Percentiles rank a stretch among this genome's conserved stretches.
Evolutionary conservation across 1,140 invertebrate genomes (phyloP).

Genomic region (Galleria mellonella): DNA sequence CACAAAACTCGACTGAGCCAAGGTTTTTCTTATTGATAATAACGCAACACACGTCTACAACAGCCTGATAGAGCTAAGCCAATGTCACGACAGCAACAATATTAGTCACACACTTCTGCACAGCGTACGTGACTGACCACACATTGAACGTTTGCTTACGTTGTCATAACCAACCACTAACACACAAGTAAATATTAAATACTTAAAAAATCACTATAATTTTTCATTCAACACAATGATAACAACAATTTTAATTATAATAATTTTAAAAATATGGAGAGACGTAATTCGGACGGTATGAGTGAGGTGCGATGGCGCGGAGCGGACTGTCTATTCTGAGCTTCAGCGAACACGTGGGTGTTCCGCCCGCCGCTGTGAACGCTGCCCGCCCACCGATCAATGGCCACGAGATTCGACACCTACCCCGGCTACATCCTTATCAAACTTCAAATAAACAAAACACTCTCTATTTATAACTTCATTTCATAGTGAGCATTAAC

Average conservation of each 20-base stretch:
- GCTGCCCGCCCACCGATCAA: slow-evolving; percentile 56
- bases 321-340: slow-evolving; percentile 65
- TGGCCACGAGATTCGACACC: slow-evolving; percentile 58
- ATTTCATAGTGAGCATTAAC: no score
- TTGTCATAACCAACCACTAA: slow-evolving; percentile 10
- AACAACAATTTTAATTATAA: slow-evolving; percentile 10
- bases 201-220: neutral
- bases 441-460: slow-evolving; percentile 14
- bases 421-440: slow-evolving; percentile 33
- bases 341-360: slow-evolving; percentile 59
- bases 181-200: neutral
- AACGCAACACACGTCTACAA: slow-evolving; percentile 9
- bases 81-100: slow-evolving; percentile 16
- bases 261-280: slow-evolving; percentile 6
- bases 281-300: slow-evolving; percentile 22
- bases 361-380: slow-evolving; percentile 41
- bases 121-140: slow-evolving; percentile 13
- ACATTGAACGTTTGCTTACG: slow-evolving; percentile 11
- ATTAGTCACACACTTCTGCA: slow-evolving; percentile 4
- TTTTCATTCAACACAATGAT: neutral
- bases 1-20: slow-evolving; percentile 22
- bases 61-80: slow-evolving; percentile 10
- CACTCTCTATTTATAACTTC: no score
- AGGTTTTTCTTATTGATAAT: slow-evolving; percentile 4
- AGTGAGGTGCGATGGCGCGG: slow-evolving; percentile 29